Conservation (phyloP, 2,888 invertebrate genomes). For the Nymphalis polychloros region DNA sequence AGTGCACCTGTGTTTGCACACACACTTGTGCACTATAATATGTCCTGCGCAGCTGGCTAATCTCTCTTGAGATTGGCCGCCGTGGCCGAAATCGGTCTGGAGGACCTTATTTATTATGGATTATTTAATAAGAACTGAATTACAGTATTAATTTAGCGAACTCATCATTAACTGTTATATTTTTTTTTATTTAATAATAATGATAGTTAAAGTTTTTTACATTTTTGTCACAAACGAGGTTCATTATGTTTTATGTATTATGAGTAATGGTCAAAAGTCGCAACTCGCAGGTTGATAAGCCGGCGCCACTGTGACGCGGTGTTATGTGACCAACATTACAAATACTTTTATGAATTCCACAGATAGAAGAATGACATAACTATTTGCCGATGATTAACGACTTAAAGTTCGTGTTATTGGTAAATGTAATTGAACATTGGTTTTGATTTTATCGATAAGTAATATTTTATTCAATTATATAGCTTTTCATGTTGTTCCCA, state of each 20-base stretch:
- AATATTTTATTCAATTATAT: neutral
- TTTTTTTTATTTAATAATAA: no score
- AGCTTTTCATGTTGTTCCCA: no score
- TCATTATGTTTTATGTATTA: constrained; percentile 15
- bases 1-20: no score
- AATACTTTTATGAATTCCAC: constrained; percentile 30
- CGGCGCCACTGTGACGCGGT: constrained; percentile 47
- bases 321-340: constrained; percentile 42
- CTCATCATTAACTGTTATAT: no score
- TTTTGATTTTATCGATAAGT: neutral
- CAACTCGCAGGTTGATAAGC: constrained; percentile 45
- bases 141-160: no score
- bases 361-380: constrained; percentile 24
- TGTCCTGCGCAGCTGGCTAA: no score
- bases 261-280: constrained; percentile 31
- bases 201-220: neutral
- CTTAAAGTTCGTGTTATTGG: constrained; percentile 11
- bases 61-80: no score
- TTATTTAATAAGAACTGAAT: no score
- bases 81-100: no score
- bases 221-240: constrained; percentile 16
- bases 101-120: no score
- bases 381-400: constrained; percentile 18
- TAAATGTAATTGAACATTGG: neutral
- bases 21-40: no score